Evolutionary conservation across 2,113 vertebrate species (phyloP), one percentile per base, ranked within the genome.

Genomic region (Delphinapterus leucas): DNA sequence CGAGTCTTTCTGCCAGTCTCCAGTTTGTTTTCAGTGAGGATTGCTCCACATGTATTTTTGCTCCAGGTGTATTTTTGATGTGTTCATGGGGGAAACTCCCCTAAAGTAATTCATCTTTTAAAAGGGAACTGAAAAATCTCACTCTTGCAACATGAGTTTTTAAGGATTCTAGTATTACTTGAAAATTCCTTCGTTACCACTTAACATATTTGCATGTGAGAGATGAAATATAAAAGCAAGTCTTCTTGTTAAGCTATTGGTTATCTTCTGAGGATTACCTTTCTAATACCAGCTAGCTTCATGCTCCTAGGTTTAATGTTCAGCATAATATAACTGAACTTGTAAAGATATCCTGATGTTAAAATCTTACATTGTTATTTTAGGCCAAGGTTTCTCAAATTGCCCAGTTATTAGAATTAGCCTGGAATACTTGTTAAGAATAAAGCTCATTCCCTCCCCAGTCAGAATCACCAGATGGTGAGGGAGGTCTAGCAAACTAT

Each of bases 121-220:
- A 96, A 96, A 84, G 15, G 49, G 28, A 38, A 60, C 26, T 61
- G 88, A 85, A 95, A 87, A 81, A 91, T 60, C 13, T 73, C 55
- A 73, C 25, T 94, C 60, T 77, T 93, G 63, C 15, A 96, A 67
- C n/a, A 84, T 70, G n/a, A 41, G 11, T 68, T 88, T 93, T 93
- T 82, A 95, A 89, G 55, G 23, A 92, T 26, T 76, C 41, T 76
- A 68, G 14, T 84, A 79, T 83, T 93, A 65, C 68, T 12, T 47
- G 88, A 96, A 94, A 96, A 88, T 85, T 17, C 61, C 21, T 92
- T 94, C 36, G 67, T 96, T 96, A 93, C 31, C 38, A 89, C n/a
- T 88, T 90, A 67, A 70, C 31, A 85, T 91, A 86, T 93, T 95
- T 97, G 63, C 74, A 83, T 86, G 67, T 93, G 61, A 96, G 80